These are phyloP conservation scores for Hydropotes inermis DNA, from an alignment of 2,113 vertebrate species.

Conservation along the genomic window DNA sequence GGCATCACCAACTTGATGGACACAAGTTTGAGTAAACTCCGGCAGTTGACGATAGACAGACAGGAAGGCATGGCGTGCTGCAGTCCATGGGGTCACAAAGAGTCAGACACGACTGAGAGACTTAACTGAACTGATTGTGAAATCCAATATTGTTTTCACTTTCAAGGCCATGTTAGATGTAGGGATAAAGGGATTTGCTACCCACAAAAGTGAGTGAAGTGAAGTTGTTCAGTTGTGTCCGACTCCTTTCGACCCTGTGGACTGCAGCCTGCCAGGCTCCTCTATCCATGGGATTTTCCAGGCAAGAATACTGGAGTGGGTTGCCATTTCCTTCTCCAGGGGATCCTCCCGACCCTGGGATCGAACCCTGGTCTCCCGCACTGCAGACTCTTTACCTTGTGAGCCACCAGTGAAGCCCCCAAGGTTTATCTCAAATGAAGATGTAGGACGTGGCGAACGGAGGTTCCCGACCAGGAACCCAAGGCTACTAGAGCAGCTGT, in stretches of 20 bases:
- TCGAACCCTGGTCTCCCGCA: accelerated
- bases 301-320: neutral
- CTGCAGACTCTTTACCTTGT: neutral
- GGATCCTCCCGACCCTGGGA: neutral
- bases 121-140: too few relatives aligned
- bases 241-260: accelerated
- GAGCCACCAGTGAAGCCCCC: neutral
- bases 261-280: neutral
- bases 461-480: neutral
- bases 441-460: accelerated
- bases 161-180: neutral
- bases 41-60: too few relatives aligned
- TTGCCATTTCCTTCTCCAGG: neutral
- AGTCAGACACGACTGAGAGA: too few relatives aligned
- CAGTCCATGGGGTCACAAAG: too few relatives aligned
- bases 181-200: neutral
- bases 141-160: neutral
- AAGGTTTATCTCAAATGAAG: neutral
- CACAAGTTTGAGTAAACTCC: too few relatives aligned
- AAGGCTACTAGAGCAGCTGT: too few relatives aligned
- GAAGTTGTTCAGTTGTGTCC: neutral
- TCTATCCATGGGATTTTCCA: neutral
- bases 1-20: too few relatives aligned
- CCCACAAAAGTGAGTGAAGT: neutral
- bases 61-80: too few relatives aligned